These are phyloP conservation scores for Alcis repandata DNA, from an alignment of 2,888 invertebrate species.

Conservation along the genomic window DNA sequence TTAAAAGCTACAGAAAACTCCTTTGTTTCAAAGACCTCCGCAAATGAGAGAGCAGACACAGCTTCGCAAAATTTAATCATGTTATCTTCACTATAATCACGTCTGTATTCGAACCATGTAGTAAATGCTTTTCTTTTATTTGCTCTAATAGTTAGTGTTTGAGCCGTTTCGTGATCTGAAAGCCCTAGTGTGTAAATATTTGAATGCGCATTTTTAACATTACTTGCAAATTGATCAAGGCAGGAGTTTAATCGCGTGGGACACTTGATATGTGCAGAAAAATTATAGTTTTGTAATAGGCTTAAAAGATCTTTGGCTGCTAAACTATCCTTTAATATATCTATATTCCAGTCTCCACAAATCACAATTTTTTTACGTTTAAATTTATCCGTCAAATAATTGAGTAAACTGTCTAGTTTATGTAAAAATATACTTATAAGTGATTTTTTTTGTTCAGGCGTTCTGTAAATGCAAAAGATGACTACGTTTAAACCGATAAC, in stretches of 20 bases:
- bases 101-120: conserved; percentile 3
- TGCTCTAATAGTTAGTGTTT: background rate
- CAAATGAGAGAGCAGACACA: no score
- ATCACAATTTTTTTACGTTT: conserved; percentile 7
- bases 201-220: background rate
- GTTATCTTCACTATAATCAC: no score
- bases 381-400: conserved; percentile 9
- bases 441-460: conserved; percentile 2
- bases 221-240: conserved; percentile 26
- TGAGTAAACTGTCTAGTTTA: conserved; percentile 11
- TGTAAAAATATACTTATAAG: conserved; percentile 1
- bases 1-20: no score
- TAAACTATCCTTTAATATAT: conserved; percentile 4
- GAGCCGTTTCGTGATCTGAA: conserved; percentile 15
- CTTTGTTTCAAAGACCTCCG: no score
- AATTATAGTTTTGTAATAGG: background rate
- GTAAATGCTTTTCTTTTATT: background rate
- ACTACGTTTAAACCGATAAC: background rate
- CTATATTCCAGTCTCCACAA: conserved; percentile 17
- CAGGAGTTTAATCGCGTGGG: conserved; percentile 5
- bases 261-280: background rate
- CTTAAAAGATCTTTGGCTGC: background rate
- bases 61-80: no score
- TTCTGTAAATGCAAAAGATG: conserved; percentile 3
- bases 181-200: conserved; percentile 7